These are phyloP conservation scores for Gari tellinella DNA, from an alignment of 2,888 invertebrate genomes.

Conservation along the genomic window DNA sequence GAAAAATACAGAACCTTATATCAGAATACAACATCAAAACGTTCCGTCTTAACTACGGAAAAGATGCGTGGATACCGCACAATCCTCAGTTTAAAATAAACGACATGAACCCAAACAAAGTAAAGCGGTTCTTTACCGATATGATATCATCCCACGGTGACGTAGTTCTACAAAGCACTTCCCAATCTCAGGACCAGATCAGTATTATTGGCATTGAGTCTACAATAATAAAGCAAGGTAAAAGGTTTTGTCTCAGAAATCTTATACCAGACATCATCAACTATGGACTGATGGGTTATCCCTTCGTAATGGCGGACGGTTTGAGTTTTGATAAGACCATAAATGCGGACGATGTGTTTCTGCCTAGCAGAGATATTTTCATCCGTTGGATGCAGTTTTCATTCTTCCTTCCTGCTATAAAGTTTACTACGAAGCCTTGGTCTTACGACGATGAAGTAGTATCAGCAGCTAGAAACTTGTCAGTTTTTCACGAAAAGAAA, in stretches of 20 bases:
- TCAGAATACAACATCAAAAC: slow-evolving; percentile 90
- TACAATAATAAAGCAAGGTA: slow-evolving; percentile 92
- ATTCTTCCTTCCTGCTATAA: slow-evolving; percentile 95
- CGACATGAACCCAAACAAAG: slow-evolving; percentile 55
- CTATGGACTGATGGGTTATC: slow-evolving; percentile 91
- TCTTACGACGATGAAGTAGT: slow-evolving; percentile 89
- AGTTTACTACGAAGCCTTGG: slow-evolving; percentile 94
- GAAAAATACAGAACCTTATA: slow-evolving; percentile 89
- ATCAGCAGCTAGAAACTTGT: slow-evolving; percentile 46
- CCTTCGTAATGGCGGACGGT: slow-evolving; percentile 95
- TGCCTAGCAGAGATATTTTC: slow-evolving; percentile 84
- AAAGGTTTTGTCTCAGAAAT: slow-evolving; percentile 89
- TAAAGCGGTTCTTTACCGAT: slow-evolving; percentile 64
- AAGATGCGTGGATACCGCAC: slow-evolving; percentile 75
- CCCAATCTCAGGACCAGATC: slow-evolving; percentile 91
- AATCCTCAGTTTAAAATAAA: slow-evolving; percentile 67
- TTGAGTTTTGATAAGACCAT: slow-evolving; percentile 87
- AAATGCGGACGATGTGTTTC: slow-evolving; percentile 4
- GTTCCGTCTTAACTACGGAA: slow-evolving; percentile 93
- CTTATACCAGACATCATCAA: slow-evolving; percentile 91
- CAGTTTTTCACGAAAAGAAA: slow-evolving; percentile 40
- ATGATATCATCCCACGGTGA: slow-evolving; percentile 58
- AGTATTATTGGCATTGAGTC: slow-evolving; percentile 91
- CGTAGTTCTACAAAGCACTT: slow-evolving; percentile 65
- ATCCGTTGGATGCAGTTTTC: slow-evolving; percentile 94